Base-by-base conservation (phyloP, 2,888 invertebrate species). In the Callosobruchus maculatus region DNA sequence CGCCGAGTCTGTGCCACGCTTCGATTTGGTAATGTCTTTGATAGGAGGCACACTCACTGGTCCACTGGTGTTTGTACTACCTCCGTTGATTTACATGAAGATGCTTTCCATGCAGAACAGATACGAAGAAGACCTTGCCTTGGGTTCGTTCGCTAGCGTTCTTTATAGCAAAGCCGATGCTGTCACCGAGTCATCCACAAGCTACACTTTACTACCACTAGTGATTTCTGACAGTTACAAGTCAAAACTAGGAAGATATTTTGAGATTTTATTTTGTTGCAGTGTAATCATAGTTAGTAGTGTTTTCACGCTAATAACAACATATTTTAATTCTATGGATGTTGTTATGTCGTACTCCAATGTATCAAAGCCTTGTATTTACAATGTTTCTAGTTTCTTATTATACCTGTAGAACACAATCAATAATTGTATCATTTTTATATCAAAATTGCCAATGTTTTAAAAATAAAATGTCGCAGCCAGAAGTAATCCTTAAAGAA, bases 1-100 rank as follows among this genome's bases (percentile, higher is more conserved):
- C 1, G 95, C 94, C 0, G 95, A 95, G 86, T 90, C 93, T 0
- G 92, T 97, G 0, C 96, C 97, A 0, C 90, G 93, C 78, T 96
- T 97, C 83, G 96, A 96, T 81, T 88, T 95, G 21, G 93, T 97
- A 18, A 94, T 97, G 92, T 93, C 95, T 0, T 88, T 97, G 0
- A 92, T 97, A 13, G 97, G 97, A 0, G 96, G 95, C 3, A 93
- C 95, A 0, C 89, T 97, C 3, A 94, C 93, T 0, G 95, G 95
- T 0, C 94, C 96, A 0, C 87, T 96, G 18, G 93, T 96, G 81
- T 97, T 96, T 79, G 90, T 97, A 75, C 90, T 95, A 75, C 97
- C 97, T 0, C 94, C 96, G 0, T 80, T 96, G 68, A 92, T 97
- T 82, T 96, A 96, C 85, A 88, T 93, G 0, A 92, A 91, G 84